Percentiles rank a stretch among this genome's conserved stretches.
phyloP scores from a whole-genome alignment of 2,888 invertebrate species.

The Thecocarcelia acutangulata region DNA sequence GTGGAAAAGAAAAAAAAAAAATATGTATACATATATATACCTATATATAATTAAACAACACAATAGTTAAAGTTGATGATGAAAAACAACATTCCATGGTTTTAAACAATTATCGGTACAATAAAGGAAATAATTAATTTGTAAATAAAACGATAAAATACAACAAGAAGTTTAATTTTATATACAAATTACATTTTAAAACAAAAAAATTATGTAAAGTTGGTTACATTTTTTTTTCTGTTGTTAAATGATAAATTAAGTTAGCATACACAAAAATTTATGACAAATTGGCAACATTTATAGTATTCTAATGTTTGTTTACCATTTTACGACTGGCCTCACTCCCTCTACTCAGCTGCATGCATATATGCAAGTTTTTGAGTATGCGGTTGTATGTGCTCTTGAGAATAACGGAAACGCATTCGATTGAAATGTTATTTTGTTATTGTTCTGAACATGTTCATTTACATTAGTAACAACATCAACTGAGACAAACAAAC shows the following conservation, averaged over 20 bases:
- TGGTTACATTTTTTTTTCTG: not conserved
- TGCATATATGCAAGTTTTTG: not conserved
- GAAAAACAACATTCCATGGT: constrained; percentile 59
- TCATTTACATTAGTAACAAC: constrained; percentile 37
- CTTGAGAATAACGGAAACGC: constrained; percentile 52
- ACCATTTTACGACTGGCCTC: constrained; percentile 3
- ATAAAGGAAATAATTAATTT: constrained; percentile 69
- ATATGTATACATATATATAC: no score
- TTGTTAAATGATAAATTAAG: not conserved
- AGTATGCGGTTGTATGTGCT: not conserved
- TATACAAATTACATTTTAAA: constrained; percentile 26
- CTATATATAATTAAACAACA: constrained; percentile 38
- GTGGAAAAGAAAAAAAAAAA: constrained; percentile 28
- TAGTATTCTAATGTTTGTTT: constrained; percentile 16
- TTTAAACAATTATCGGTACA: constrained; percentile 64
- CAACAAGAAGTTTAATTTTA: constrained; percentile 15
- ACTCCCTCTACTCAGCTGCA: not conserved
- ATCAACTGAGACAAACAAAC: constrained; percentile 29
- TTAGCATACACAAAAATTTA: not conserved
- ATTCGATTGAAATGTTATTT: constrained; percentile 59
- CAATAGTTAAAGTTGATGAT: constrained; percentile 42
- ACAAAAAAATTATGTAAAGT: not conserved
- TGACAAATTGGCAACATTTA: constrained; percentile 24
- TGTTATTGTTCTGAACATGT: constrained; percentile 52
- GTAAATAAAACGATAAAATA: constrained; percentile 42